Evolutionary conservation across 2,888 invertebrate genomes (phyloP), one percentile per base, ranked within the genome.

Genomic region (Hedychridium roseum): DNA sequence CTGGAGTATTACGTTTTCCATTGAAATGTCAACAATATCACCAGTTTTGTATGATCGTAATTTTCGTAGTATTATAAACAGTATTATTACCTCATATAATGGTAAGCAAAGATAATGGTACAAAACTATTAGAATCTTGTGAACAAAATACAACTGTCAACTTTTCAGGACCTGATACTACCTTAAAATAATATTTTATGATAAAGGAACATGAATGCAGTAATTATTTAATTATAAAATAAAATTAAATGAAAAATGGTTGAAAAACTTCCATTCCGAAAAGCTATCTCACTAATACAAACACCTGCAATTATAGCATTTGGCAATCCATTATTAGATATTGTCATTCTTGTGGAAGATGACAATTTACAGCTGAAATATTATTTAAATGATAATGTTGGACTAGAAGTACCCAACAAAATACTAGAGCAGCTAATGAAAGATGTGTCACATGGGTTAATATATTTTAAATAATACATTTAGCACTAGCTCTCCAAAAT

Each of bases 291-390:
- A 18, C 44, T 42, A 11, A 50, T 71, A 3, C 50, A 63, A 14
- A 39, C 53, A n/a, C 76, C 78, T 30, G 63, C 70, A 6, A 57
- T 79, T 11, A 52, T 74, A 46, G 70, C 73, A 32, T 77, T 79
- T 41, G 79, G 79, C 9, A 79, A 80, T 67, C 79, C 79, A 12
- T 50, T 80, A 15, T 40, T 79, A 38, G 79, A 80, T 53, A 67
- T 75, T 16, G 57, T 64, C 12, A 64, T 76, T 2, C 57, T 54
- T 11, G 41, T 71, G 11, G 52, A 65, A 2, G 68, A 73, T 49
- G 64, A 66, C 5, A 64, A 60, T 9, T 43, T 74, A 41, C 39
- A 72, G 17, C 55, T 69, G 6, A 74, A 76, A 36, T 73, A 74
- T 49, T 58, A 61, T 43, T 68, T 79, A 3, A 64, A 65, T 14